phyloP scores from a whole-genome alignment of 37 sponge, comb jelly and placozoan genomes.

The Agelas oroides region DNA sequence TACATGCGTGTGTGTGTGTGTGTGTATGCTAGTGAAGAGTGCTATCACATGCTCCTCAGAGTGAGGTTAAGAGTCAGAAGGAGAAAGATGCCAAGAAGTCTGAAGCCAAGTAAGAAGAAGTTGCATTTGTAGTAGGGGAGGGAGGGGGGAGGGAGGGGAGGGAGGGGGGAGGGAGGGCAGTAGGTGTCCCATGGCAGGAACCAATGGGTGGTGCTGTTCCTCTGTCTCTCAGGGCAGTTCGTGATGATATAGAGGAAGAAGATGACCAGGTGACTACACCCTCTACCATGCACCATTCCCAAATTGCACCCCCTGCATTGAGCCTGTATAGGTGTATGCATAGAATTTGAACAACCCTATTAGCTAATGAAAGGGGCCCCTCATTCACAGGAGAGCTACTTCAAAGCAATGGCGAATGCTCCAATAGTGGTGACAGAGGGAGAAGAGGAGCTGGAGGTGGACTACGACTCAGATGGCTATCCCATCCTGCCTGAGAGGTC shows the following conservation, averaged over 20 bases:
- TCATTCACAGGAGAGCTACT: slow-evolving; percentile 80
- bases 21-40: background rate
- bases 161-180: no score
- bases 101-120: no score
- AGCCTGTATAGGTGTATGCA: no score
- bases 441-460: slow-evolving; percentile 87
- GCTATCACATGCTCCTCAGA: slow-evolving; percentile 8
- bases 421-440: slow-evolving; percentile 79
- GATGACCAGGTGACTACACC: slow-evolving; percentile 88
- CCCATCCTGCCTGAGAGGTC: slow-evolving; percentile 85
- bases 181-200: no score
- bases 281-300: background rate
- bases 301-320: no score
- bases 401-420: slow-evolving; percentile 89
- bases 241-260: slow-evolving; percentile 94
- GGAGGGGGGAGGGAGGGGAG: background rate
- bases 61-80: slow-evolving; percentile 41
- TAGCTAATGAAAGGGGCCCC: background rate
- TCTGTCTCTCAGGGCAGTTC: slow-evolving; percentile 50
- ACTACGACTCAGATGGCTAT: slow-evolving; percentile 96
- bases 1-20: no score
- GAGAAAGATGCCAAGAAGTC: background rate
- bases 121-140: no score
- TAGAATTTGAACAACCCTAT: no score
- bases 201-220: background rate